phyloP scores from a whole-genome alignment of 2,113 vertebrate genomes.

The Plectropomus leopardus region DNA sequence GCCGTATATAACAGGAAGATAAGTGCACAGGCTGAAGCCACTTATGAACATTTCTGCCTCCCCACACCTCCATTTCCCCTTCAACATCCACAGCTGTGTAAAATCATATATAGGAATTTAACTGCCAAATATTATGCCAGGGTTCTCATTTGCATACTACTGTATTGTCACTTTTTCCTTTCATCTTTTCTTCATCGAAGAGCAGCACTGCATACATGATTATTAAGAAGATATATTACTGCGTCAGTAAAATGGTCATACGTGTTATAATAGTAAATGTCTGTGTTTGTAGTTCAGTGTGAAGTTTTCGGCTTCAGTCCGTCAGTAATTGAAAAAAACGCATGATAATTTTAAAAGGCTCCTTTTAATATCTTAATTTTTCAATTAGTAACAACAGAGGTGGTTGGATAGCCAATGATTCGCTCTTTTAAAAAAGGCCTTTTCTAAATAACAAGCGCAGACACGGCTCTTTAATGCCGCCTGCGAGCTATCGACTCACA shows the following conservation, averaged over 20 bases:
- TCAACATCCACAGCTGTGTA: not conserved
- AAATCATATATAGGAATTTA: not conserved
- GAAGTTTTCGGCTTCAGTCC: not conserved
- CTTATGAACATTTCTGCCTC: conserved; percentile 10
- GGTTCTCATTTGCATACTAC: not conserved
- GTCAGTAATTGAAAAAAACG: conserved; percentile 13
- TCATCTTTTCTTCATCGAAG: not conserved
- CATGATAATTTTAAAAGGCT: conserved; percentile 12
- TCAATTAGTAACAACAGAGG: conserved; percentile 12
- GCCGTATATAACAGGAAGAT: not conserved
- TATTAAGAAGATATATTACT: not conserved
- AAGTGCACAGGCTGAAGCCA: conserved; percentile 27
- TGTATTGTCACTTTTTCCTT: not conserved
- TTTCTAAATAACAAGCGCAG: not conserved
- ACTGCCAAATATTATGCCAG: not conserved
- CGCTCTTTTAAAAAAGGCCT: conserved; percentile 17
- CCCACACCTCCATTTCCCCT: not conserved
- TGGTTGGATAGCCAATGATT: not conserved
- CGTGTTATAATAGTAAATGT: not conserved
- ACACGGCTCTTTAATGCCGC: conserved; percentile 9
- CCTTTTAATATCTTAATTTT: conserved; percentile 18
- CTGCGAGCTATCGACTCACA: conserved; percentile 5
- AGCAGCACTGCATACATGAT: not conserved
- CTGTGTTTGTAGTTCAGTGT: not conserved
- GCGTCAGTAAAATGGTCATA: not conserved